Percentiles rank a stretch among this genome's conserved stretches.
Conservation (phyloP, 2,113 vertebrate genomes). For the Tachysurus fulvidraco region DNA sequence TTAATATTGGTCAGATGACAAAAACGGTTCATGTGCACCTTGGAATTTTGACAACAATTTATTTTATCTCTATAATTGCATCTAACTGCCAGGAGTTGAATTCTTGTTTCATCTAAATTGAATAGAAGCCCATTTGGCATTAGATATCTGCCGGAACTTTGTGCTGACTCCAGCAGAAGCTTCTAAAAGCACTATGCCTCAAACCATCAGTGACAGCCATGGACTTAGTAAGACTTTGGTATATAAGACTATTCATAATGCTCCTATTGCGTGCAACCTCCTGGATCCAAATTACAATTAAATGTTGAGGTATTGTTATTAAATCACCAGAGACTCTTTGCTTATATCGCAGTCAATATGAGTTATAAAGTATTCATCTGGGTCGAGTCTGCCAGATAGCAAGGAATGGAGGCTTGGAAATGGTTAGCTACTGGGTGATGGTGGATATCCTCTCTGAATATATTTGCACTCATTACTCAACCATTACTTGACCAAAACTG, state of each 20-base stretch:
- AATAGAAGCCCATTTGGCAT: not conserved
- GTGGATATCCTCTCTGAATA: not conserved
- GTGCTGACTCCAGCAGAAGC: constrained; percentile 15
- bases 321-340: not conserved
- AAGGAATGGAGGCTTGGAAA: not conserved
- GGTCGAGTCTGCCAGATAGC: not conserved
- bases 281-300: not conserved
- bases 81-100: not conserved
- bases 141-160: not conserved
- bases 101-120: not conserved
- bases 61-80: not conserved
- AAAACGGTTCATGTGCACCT: not conserved
- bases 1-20: not conserved
- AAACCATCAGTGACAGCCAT: not conserved
- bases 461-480: not conserved
- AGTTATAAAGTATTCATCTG: not conserved
- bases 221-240: not conserved
- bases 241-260: not conserved
- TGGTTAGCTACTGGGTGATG: not conserved
- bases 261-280: not conserved
- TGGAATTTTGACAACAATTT: not conserved
- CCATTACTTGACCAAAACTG: not conserved
- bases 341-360: not conserved
- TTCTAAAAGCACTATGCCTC: not conserved
- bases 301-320: not conserved